Percentiles rank a stretch among this genome's conserved stretches.
These are phyloP conservation scores for Hydrophis major DNA, from an alignment of 2,797 vertebrate genomes.

Conservation along the genomic window DNA sequence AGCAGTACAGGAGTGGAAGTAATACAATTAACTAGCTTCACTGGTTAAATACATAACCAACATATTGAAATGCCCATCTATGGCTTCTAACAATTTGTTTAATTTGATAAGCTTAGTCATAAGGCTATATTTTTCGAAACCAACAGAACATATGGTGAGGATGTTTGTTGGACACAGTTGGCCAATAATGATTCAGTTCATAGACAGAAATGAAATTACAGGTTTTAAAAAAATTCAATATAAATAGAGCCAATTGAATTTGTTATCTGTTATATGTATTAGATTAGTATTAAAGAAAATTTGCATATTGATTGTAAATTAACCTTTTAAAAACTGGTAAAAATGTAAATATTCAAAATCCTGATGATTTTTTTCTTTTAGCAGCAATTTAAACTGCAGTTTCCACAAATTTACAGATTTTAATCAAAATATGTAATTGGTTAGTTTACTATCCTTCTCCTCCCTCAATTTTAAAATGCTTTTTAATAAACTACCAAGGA, in stretches of 20 bases:
- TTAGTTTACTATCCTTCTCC: not conserved
- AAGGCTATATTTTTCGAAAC: not conserved
- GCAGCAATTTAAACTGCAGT: conserved; percentile 47
- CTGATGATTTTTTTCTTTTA: conserved; percentile 67
- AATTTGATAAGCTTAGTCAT: not conserved
- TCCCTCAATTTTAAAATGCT: not conserved
- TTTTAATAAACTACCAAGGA: not conserved
- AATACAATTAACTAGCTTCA: conserved; percentile 4
- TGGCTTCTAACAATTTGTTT: not conserved
- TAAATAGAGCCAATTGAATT: conserved; percentile 4
- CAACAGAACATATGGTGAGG: not conserved
- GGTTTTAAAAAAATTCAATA: not conserved
- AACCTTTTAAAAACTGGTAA: conserved; percentile 45
- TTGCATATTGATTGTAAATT: conserved; percentile 45
- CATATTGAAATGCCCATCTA: fast-evolving
- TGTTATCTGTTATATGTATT: conserved; percentile 29
- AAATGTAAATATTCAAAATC: conserved; percentile 11
- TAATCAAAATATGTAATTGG: conserved; percentile 14
- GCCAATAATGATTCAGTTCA: not conserved
- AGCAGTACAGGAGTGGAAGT: not conserved
- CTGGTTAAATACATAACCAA: fast-evolving
- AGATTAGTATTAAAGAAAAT: conserved; percentile 63
- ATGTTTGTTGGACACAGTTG: not conserved
- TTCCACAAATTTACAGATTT: not conserved
- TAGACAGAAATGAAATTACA: not conserved